A percentile compares a stretch with the other conserved stretches of the same genome.
phyloP scores from a whole-genome alignment of 2,888 invertebrate genomes.

The Slavum lentiscoides region DNA sequence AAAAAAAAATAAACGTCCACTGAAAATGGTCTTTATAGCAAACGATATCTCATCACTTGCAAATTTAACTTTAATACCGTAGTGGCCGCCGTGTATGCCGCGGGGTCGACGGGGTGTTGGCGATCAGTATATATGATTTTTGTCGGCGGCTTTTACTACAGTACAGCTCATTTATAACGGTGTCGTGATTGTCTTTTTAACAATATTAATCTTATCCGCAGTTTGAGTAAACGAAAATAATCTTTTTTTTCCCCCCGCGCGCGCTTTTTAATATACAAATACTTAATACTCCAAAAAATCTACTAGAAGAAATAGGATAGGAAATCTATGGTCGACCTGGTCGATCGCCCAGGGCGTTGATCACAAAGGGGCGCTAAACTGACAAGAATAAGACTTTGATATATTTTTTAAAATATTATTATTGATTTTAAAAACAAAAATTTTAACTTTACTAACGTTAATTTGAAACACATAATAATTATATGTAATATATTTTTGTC shows the following conservation, averaged over 20 bases:
- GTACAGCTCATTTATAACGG: constrained; percentile 12
- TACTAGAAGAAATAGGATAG: too few species aligned
- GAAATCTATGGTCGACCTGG: too few species aligned
- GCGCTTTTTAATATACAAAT: not conserved
- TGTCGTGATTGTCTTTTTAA: constrained; percentile 11
- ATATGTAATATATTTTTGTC: too few species aligned
- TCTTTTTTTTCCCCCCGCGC: not conserved
- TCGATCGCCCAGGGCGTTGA: too few species aligned
- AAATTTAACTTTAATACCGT: constrained; percentile 31
- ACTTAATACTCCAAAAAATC: not conserved
- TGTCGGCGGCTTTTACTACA: not conserved
- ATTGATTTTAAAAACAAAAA: too few species aligned
- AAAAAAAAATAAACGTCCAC: not conserved
- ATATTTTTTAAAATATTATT: too few species aligned
- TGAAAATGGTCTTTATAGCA: constrained; percentile 11
- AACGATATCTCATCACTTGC: constrained; percentile 27
- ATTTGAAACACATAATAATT: too few species aligned
- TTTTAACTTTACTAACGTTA: too few species aligned
- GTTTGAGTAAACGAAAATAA: constrained; percentile 5
- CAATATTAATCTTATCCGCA: not conserved
- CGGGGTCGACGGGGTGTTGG: too few species aligned
- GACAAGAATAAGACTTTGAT: too few species aligned
- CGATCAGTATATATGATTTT: constrained; percentile 29
- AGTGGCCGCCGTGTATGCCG: too few species aligned
- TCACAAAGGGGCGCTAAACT: too few species aligned